phyloP scores from a whole-genome alignment of 35 echinoderm and acorn worm species.

The Chiridota heheva region DNA sequence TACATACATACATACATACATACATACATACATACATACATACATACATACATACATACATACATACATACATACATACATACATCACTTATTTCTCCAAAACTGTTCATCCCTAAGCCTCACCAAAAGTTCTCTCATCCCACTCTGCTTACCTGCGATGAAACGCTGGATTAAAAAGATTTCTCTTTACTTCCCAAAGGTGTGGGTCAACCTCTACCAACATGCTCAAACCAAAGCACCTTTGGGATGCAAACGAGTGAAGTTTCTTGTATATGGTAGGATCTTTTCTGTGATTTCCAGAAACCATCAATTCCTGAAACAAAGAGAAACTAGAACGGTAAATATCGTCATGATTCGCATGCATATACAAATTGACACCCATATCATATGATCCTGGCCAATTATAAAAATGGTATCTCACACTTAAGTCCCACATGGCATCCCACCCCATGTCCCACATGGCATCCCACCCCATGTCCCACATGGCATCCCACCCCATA shows the following conservation, averaged over 20 bases:
- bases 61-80: not conserved
- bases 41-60: not conserved
- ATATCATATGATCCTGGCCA: no score
- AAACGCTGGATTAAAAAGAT: conserved; percentile 55
- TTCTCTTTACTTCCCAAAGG: conserved; percentile 19
- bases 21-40: not conserved
- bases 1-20: not conserved
- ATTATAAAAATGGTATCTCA: no score
- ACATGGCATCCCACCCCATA: no score
- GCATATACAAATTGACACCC: no score
- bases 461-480: no score
- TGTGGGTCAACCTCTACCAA: not conserved
- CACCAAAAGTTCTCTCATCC: no score
- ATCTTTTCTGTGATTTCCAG: conserved; percentile 23
- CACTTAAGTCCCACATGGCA: no score
- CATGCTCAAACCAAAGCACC: conserved; percentile 30
- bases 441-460: no score
- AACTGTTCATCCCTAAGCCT: no score
- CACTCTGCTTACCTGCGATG: conserved; percentile 44
- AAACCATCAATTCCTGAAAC: conserved; percentile 21
- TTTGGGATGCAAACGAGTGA: not conserved
- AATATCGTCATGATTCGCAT: no score
- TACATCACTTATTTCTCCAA: no score
- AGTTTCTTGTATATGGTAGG: not conserved
- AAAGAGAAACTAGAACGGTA: no score